A percentile compares a stretch with the other conserved stretches of the same genome.
Evolutionary conservation across 2,113 vertebrate species (phyloP).

Genomic region (Jacana jacana): DNA sequence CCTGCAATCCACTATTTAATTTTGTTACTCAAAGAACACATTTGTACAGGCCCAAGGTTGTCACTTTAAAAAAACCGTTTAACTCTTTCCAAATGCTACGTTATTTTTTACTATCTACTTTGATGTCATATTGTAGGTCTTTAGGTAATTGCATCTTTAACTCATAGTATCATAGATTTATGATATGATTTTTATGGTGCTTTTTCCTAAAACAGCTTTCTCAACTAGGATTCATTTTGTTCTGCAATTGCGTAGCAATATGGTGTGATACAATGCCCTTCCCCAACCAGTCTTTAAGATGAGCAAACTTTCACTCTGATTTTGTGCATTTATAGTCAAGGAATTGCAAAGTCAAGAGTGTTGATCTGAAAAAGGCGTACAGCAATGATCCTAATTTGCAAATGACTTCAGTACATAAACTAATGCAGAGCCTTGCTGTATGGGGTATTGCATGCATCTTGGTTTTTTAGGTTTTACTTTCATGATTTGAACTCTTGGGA

Average conservation of each 20-base stretch:
- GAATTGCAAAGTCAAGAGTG: background rate
- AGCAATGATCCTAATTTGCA: background rate
- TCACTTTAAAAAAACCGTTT: background rate
- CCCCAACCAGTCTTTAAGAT: background rate
- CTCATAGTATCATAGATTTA: background rate
- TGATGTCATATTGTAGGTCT: background rate
- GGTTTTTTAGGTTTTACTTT: background rate
- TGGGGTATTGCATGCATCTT: background rate
- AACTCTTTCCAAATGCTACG: background rate
- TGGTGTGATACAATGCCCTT: background rate
- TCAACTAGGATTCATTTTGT: background rate
- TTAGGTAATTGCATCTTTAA: background rate
- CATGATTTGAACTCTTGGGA: background rate
- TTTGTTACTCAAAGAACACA: background rate
- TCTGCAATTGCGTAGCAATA: background rate
- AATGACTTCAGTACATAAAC: background rate
- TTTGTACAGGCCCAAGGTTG: background rate
- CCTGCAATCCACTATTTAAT: background rate
- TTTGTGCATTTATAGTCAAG: background rate
- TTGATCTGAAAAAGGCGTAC: background rate
- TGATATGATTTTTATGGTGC: background rate
- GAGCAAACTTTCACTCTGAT: background rate
- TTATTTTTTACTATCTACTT: background rate
- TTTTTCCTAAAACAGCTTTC: background rate
- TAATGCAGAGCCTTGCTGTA: background rate